Percentiles rank a stretch among this genome's conserved stretches.
Evolutionary conservation across 2,888 invertebrate genomes (phyloP).

Genomic region (Endomychus coccineus): DNA sequence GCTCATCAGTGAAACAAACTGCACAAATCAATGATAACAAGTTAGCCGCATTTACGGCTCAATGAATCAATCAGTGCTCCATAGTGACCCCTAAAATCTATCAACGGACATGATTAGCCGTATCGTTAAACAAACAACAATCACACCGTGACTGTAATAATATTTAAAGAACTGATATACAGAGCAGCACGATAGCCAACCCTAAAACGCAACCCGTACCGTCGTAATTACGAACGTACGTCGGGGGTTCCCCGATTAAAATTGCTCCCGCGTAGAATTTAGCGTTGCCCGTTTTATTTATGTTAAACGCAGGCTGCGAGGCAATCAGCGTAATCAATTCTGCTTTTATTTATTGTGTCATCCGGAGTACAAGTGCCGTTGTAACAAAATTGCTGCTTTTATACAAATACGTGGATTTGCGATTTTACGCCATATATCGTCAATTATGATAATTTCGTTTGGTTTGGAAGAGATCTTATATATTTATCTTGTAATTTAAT

Average conservation of each 20-base stretch:
- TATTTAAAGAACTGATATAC: slow-evolving; percentile 37
- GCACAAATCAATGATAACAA: no score
- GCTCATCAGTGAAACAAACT: no score
- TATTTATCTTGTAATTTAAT: no score
- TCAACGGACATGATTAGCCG: slow-evolving; percentile 33
- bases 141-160: slow-evolving; percentile 37
- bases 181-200: slow-evolving; percentile 18
- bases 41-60: no score
- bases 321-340: slow-evolving; percentile 46
- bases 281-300: slow-evolving; percentile 39
- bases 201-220: slow-evolving; percentile 15
- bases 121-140: slow-evolving; percentile 35
- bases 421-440: slow-evolving; percentile 3
- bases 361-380: slow-evolving; percentile 15
- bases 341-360: slow-evolving; percentile 41
- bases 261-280: slow-evolving; percentile 40
- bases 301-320: slow-evolving; percentile 40
- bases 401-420: background rate
- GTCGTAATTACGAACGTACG: background rate
- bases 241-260: slow-evolving; percentile 33
- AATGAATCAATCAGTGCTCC: no score
- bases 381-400: background rate
- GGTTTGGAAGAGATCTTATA: no score
- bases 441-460: background rate
- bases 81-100: no score